Evolutionary conservation across 2,888 invertebrate genomes (phyloP).

Genomic region (Stenodera caucasica): DNA sequence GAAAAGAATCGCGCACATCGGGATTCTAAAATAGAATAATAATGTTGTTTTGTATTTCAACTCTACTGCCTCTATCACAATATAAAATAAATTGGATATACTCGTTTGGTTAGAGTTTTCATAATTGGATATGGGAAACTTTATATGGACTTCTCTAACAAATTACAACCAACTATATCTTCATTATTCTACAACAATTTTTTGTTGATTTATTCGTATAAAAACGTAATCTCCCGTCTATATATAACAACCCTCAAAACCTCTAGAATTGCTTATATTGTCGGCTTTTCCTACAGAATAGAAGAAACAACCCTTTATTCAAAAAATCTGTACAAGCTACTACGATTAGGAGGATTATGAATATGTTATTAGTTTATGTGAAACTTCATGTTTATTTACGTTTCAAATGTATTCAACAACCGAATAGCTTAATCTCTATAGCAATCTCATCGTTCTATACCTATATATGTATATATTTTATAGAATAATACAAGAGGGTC

Average conservation of each 20-base stretch:
- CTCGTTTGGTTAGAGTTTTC: slow-evolving; percentile 18
- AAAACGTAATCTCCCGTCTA: no score
- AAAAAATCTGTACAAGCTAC: background rate
- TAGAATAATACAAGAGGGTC: background rate
- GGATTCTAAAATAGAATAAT: slow-evolving; percentile 33
- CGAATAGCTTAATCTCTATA: background rate
- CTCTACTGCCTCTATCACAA: slow-evolving; percentile 21
- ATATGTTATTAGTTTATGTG: background rate
- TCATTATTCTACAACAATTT: no score
- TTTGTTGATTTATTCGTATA: no score
- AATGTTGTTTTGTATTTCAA: slow-evolving; percentile 32
- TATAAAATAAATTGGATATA: slow-evolving; percentile 32
- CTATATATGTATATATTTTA: background rate
- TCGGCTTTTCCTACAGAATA: no score
- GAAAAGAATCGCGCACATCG: slow-evolving; percentile 31
- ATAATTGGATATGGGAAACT: slow-evolving; percentile 25
- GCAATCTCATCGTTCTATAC: background rate
- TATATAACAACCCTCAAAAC: no score
- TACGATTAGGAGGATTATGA: background rate
- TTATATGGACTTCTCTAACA: background rate
- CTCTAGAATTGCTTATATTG: no score
- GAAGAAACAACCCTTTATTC: background rate
- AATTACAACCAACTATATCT: no score
- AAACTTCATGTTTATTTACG: background rate
- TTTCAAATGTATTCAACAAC: background rate